Evolutionary conservation across 1,140 invertebrate genomes (phyloP), one percentile per base, ranked within the genome.

Genomic region (Lethrus apterus): DNA sequence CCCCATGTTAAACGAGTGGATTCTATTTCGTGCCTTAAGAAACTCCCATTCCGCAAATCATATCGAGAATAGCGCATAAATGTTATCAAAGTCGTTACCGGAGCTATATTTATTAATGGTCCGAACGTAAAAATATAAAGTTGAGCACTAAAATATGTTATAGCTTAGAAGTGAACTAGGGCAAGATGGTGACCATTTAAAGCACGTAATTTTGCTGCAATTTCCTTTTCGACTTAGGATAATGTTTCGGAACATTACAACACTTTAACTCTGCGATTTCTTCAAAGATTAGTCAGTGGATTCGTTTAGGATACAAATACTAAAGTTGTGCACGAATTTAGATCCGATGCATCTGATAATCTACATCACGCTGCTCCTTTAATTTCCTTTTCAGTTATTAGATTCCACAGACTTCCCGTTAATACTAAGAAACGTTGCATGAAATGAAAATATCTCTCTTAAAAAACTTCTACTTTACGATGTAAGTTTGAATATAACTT

Each of bases 401-500:
- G 36, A 40, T 40, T 40, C 36, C 24, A 21, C 36, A n/a, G 18
- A 40, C 36, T 40, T 40, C 36, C 36, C 17, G 3, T 40, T 40
- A 40, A 40, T 18, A 40, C 36, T 21, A 40, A 18, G 36, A 40
- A 40, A 40, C 20, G 24, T 40, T 40, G 20, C 36, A 40, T 40
- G 36, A n/a, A 40, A 19, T 3, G 17, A 40, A 40, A 40, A 15
- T 40, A 40, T 40, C 18, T 40, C 14, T 40, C 11, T 40, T 21
- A 18, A 40, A 40, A 40, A 40, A 40, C 17, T 40, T 40, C 36
- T 24, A 40, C 17, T 40, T 40, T 40, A 40, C 13, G 21, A 9
- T 40, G 36, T 20, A 40, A 40, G 36, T 40, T 40, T 40, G 13
- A 40, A 18, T 40, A 40, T 40, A 15, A 40, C n/a, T n/a, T n/a